Conservation (phyloP, 2,888 invertebrate species). For the Chloromyia formosa region DNA sequence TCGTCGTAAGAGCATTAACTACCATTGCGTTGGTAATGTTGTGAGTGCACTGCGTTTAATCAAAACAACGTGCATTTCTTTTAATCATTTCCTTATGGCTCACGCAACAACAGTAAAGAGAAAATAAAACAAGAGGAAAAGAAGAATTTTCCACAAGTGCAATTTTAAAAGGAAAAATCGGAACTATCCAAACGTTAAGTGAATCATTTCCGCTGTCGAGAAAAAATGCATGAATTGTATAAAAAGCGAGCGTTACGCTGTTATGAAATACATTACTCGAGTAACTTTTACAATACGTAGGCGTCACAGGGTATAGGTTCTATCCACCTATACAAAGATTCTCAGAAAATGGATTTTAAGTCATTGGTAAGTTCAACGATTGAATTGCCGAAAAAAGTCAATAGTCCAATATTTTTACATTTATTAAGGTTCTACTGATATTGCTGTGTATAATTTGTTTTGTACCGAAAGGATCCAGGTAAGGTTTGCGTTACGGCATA, state of each 20-base stretch:
- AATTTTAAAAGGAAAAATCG: slow-evolving; percentile 14
- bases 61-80: not conserved
- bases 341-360: slow-evolving; percentile 18
- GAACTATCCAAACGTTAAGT: not conserved
- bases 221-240: slow-evolving; percentile 26
- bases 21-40: too few species aligned
- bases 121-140: not conserved
- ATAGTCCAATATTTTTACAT: too few species aligned
- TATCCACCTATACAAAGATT: not conserved
- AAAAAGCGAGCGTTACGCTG: not conserved
- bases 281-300: not conserved
- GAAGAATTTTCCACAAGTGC: slow-evolving; percentile 13
- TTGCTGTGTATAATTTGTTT: not conserved
- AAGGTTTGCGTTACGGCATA: too few species aligned
- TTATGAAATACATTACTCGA: not conserved
- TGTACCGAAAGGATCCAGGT: slow-evolving; percentile 15
- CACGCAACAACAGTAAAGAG: slow-evolving; percentile 9
- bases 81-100: not conserved
- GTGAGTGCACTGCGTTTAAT: too few species aligned
- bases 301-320: not conserved
- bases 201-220: not conserved
- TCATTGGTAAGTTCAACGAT: not conserved
- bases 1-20: not conserved
- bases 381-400: too few species aligned
- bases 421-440: not conserved